Evolutionary conservation across 2,888 invertebrate species (phyloP), one percentile per base, ranked within the genome.

Genomic region (Chrysomela aeneicollis): DNA sequence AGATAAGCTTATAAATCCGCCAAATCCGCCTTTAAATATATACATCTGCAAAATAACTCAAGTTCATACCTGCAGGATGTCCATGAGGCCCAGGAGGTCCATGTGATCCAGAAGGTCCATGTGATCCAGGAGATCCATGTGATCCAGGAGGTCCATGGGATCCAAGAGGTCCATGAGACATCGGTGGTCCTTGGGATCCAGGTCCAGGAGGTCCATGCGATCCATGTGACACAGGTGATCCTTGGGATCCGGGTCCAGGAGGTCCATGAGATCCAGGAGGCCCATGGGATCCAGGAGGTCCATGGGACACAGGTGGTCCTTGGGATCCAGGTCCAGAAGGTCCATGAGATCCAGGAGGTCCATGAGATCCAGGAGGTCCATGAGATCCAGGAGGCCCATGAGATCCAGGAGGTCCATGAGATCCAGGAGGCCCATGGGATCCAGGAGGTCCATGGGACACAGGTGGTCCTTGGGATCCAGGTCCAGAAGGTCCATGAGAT

Each of bases 11-110:
- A n/a, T n/a, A n/a, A n/a, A n/a, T n/a, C n/a, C n/a, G n/a, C n/a
- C n/a, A n/a, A n/a, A n/a, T n/a, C n/a, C n/a, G n/a, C n/a, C n/a
- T n/a, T n/a, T n/a, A n/a, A n/a, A n/a, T n/a, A n/a, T n/a, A n/a
- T n/a, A n/a, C n/a, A n/a, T n/a, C n/a, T n/a, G n/a, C n/a, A n/a
- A n/a, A n/a, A n/a, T n/a, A n/a, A n/a, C n/a, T n/a, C n/a, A n/a
- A n/a, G n/a, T 12, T 46, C 17, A 15, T 53, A 65, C 72, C 71
- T 71, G 63, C 64, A 58, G 54, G 15, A 42, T 8, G 12, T 10
- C 35, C 35, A 35, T 35, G 35, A 2, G 42, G 12, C 2, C 15
- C 42, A 42, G 1, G n/a, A 42, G 42, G 42, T 12, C 35, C 35
- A 35, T 5, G 35, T 5, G 35, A 12, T 5, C 10, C 35, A 15